Conservation (phyloP, 1,140 invertebrate genomes). For the Trigoniulus corallinus region DNA sequence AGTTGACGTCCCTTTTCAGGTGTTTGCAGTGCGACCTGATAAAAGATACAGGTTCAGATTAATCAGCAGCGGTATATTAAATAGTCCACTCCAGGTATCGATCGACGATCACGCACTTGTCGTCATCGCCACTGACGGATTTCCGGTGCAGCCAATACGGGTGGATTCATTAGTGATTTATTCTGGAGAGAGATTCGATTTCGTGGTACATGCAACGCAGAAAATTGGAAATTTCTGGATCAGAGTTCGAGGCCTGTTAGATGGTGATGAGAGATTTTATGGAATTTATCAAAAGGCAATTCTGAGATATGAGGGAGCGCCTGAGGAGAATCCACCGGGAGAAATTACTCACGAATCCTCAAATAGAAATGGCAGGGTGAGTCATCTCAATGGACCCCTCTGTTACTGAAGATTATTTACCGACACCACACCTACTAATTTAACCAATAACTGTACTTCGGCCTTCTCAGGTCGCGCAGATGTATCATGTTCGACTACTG, state of each 20-base stretch:
- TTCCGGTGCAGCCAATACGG: conserved; percentile 51
- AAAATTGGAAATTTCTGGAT: conserved; percentile 68
- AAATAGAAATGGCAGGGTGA: too few species aligned
- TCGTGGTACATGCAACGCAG: conserved; percentile 56
- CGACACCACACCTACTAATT: too few species aligned
- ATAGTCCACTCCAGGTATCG: conserved; percentile 70
- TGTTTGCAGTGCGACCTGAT: conserved; percentile 44
- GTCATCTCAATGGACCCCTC: too few species aligned
- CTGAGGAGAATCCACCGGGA: too few species aligned
- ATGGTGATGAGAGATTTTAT: too few species aligned
- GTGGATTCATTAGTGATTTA: conserved; percentile 62
- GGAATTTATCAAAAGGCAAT: too few species aligned
- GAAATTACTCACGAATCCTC: too few species aligned
- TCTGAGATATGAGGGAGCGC: too few species aligned
- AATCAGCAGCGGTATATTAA: conserved; percentile 67
- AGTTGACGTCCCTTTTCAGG: conserved; percentile 28
- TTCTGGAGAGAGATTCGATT: conserved; percentile 73
- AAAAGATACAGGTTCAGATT: conserved; percentile 60
- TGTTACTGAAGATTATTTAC: too few species aligned
- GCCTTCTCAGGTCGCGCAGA: too few species aligned
- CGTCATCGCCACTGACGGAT: conserved; percentile 62
- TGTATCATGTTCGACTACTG: too few species aligned
- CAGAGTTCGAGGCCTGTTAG: conserved; percentile 57
- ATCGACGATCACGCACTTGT: conserved; percentile 64
- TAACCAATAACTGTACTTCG: too few species aligned